Percentiles rank a stretch among this genome's conserved stretches.
phyloP scores from a whole-genome alignment of 2,797 vertebrate genomes.

The Hephaestus fuliginosus region DNA sequence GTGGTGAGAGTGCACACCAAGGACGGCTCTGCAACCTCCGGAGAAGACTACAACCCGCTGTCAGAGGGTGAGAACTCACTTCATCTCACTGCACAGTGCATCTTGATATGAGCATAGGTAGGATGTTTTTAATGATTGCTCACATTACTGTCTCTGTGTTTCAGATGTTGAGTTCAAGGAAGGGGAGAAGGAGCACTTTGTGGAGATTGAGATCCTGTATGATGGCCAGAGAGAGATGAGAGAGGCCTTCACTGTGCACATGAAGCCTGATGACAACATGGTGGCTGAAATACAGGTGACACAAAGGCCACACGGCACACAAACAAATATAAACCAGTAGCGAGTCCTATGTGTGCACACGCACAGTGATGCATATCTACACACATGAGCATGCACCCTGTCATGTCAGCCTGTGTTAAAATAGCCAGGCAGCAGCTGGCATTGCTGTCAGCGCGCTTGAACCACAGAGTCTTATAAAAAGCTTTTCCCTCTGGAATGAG shows the following conservation, averaged over 20 bases:
- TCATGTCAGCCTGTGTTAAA: constrained; percentile 80
- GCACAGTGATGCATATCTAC: constrained; percentile 61
- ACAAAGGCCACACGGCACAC: constrained; percentile 19
- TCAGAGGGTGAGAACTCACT: constrained; percentile 85
- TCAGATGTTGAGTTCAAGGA: constrained; percentile 91
- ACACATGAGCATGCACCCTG: constrained; percentile 65
- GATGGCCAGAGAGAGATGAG: constrained; percentile 91
- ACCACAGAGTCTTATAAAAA: constrained; percentile 83
- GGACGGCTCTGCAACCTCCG: constrained; percentile 91
- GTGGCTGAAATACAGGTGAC: constrained; percentile 91
- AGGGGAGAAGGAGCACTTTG: constrained; percentile 88
- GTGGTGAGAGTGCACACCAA: constrained; percentile 91
- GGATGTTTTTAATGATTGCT: constrained; percentile 10
- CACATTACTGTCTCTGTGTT: constrained; percentile 21
- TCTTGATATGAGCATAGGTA: neutral
- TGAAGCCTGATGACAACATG: constrained; percentile 93
- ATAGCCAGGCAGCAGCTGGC: constrained; percentile 87
- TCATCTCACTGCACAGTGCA: neutral
- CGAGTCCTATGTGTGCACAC: constrained; percentile 22
- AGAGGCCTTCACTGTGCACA: constrained; percentile 90
- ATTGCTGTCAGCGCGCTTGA: constrained; percentile 83
- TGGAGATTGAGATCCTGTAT: constrained; percentile 90
- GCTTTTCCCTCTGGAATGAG: constrained; percentile 80
- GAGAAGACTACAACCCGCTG: constrained; percentile 91
- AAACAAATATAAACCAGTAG: constrained; percentile 54